Evolutionary conservation across 2,797 vertebrate genomes (phyloP), one percentile per base, ranked within the genome.

Genomic region (Cephalopachus bancanus): DNA sequence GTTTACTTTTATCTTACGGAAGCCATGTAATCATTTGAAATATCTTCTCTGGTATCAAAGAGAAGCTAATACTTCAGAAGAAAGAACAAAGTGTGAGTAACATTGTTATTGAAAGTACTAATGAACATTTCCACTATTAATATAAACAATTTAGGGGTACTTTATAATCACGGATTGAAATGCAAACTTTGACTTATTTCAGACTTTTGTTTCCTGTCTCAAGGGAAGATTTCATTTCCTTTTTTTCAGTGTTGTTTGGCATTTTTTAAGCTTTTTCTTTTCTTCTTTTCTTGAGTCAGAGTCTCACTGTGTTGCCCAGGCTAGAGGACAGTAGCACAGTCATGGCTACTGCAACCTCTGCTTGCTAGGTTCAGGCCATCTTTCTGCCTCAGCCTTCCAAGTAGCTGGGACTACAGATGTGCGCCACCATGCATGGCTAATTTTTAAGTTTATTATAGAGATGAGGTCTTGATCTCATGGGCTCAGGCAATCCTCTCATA

Each of bases 41-140:
- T 72, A 74, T 14, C 14, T 71, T 94, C 37, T 74, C 12, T 91
- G 64, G 20, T 81, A 4, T 76, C 59, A 80, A 92, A 78, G 28
- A 95, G 67, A 85, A 84, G n/a, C 65, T 44, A 76, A 81, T 95
- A 74, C 22, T 87, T 93, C 33, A 74, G 67, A 83, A 90, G 37
- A 71, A 92, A 89, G 60, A 85, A 62, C 49, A 85, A 69, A 81
- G 24, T 60, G 7, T 76, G 81, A 83, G 30, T 53, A 87, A 33
- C 65, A 78, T 83, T 81, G 69, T 96, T 91, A 3, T 81, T 93
- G 59, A 49, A 65, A 76, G 44, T 84, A 83, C 51, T 89, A 89
- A 83, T 55, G 76, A 85, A 62, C 30, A 79, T 83, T 95, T 92
- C 95, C 20, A 93, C 24, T 92, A 7, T 72, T 86, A 84, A 30